phyloP scores from a whole-genome alignment of 2,113 vertebrate species.

The Poicephalus meyeri region DNA sequence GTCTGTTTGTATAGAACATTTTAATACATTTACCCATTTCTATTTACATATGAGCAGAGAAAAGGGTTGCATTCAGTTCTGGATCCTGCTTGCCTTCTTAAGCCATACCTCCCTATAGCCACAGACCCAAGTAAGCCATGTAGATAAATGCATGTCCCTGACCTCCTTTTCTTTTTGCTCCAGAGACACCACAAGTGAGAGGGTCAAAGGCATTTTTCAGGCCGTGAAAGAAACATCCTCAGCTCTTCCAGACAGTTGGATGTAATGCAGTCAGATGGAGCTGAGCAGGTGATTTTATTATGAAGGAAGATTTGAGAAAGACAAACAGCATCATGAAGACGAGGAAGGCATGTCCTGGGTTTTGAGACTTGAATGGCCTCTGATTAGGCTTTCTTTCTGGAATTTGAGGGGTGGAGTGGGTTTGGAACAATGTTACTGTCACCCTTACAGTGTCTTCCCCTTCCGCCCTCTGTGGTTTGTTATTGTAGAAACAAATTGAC shows the following conservation, averaged over 20 bases:
- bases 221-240: not conserved
- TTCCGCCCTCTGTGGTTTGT: not conserved
- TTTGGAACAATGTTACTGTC: not conserved
- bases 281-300: not conserved
- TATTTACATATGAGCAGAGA: not conserved
- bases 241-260: not conserved
- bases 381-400: not conserved
- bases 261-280: not conserved
- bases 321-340: not conserved
- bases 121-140: not conserved
- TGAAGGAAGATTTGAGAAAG: not conserved
- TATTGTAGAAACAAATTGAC: constrained; percentile 42
- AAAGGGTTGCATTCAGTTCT: not conserved
- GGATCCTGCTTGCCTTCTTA: not conserved
- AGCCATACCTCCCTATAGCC: accelerated
- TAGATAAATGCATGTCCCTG: not conserved
- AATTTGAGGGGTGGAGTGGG: not conserved
- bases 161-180: not conserved
- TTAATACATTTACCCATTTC: not conserved
- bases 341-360: not conserved
- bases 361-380: constrained; percentile 15
- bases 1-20: not conserved
- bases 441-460: not conserved
- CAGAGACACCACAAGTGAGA: not conserved
- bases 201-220: not conserved